phyloP scores from a whole-genome alignment of 2,113 vertebrate species.

The Nansenia antarctica region DNA sequence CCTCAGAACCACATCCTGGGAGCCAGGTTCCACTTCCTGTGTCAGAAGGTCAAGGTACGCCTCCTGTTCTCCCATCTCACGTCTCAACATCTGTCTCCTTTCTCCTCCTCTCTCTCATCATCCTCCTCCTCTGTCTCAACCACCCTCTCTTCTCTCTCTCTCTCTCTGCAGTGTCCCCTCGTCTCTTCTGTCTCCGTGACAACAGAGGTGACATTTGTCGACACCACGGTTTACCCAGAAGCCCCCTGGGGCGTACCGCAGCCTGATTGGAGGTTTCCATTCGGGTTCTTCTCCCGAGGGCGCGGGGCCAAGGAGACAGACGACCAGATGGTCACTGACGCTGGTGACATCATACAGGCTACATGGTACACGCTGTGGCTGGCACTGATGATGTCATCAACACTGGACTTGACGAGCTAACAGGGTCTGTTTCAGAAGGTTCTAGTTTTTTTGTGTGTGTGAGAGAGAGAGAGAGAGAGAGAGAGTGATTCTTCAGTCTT shows the following conservation, averaged over 20 bases:
- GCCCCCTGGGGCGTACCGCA: constrained; percentile 50
- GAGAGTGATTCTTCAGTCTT: not conserved
- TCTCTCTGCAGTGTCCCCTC: constrained; percentile 63
- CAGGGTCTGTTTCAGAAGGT: constrained; percentile 24
- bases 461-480: not conserved
- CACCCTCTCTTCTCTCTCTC: not conserved
- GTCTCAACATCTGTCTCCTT: not conserved
- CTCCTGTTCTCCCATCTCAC: not conserved
- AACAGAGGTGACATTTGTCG: constrained; percentile 64
- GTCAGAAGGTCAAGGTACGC: constrained; percentile 64
- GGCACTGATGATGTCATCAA: constrained; percentile 26
- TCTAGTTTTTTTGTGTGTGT: not conserved
- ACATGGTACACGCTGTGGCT: constrained; percentile 45
- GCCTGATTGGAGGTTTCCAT: constrained; percentile 71
- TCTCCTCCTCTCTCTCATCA: not conserved
- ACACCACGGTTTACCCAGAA: constrained; percentile 66
- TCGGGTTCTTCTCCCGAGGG: constrained; percentile 68
- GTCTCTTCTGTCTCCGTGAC: constrained; percentile 56
- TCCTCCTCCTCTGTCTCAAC: not conserved
- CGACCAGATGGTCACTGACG: constrained; percentile 20
- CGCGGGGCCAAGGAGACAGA: constrained; percentile 67
- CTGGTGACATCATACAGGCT: constrained; percentile 14
- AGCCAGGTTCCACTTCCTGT: constrained; percentile 68
- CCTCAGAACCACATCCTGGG: constrained; percentile 75
- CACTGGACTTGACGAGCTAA: not conserved